A percentile compares a stretch with the other conserved stretches of the same genome.
These are phyloP conservation scores for Cuculus canorus DNA, from an alignment of 2,797 vertebrate genomes.

Conservation along the genomic window DNA sequence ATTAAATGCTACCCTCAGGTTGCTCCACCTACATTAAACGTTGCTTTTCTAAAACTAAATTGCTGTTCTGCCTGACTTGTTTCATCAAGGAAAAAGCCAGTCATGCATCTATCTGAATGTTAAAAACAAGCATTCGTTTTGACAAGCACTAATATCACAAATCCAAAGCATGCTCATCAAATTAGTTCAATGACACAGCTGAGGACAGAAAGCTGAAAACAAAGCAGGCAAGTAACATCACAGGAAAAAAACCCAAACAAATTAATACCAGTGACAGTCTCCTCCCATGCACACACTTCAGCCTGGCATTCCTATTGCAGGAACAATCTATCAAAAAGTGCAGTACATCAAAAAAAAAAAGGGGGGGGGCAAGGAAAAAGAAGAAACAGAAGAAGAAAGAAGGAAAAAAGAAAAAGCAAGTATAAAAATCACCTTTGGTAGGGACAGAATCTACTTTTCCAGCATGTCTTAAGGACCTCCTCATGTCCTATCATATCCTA, in stretches of 20 bases:
- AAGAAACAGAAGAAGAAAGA: accelerated
- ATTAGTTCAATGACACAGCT: background rate
- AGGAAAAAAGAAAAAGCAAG: accelerated
- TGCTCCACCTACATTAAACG: background rate
- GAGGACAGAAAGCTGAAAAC: background rate
- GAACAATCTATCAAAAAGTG: background rate
- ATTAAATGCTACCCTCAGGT: background rate
- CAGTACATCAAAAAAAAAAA: background rate
- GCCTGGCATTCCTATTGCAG: background rate
- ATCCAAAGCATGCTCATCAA: background rate
- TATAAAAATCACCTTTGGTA: background rate
- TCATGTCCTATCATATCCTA: background rate
- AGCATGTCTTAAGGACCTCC: background rate
- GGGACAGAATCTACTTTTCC: background rate
- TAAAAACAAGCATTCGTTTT: background rate
- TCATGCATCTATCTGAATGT: background rate
- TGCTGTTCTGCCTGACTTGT: background rate
- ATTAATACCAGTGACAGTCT: background rate
- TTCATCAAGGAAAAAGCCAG: background rate
- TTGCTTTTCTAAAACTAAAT: background rate
- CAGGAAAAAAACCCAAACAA: background rate
- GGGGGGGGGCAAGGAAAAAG: background rate
- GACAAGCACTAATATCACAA: background rate
- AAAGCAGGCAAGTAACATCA: background rate
- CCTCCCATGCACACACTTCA: background rate